Percentiles rank a stretch among this genome's conserved stretches.
Conservation (phyloP, 2,113 vertebrate species). For the Chionodraco myersi region DNA sequence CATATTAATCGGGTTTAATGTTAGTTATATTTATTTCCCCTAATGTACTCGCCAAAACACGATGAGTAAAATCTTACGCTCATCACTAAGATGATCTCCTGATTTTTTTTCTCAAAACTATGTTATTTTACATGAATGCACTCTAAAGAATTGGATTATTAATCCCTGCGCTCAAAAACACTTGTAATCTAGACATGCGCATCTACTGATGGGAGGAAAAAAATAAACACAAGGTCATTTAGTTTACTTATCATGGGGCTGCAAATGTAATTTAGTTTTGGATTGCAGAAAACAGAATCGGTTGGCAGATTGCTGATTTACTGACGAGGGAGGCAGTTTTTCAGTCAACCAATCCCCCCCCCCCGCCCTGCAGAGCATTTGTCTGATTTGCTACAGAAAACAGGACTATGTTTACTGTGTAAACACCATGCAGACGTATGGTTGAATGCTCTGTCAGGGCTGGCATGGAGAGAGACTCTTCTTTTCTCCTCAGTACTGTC, state of each 20-base stretch:
- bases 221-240: constrained; percentile 40
- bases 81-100: constrained; percentile 30
- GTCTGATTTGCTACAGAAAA: constrained; percentile 11
- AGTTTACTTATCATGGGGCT: constrained; percentile 17
- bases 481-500: not conserved
- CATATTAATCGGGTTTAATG: constrained; percentile 29
- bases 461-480: not conserved
- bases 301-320: not conserved
- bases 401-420: constrained; percentile 62
- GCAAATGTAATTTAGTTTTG: not conserved
- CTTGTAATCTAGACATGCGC: constrained; percentile 63
- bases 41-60: constrained; percentile 16
- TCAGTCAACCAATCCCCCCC: not conserved
- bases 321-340: not conserved
- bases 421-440: constrained; percentile 40
- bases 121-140: constrained; percentile 55
- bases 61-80: constrained; percentile 31
- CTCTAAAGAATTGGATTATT: constrained; percentile 74
- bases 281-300: not conserved
- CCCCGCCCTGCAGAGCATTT: constrained; percentile 2
- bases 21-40: constrained; percentile 16
- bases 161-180: constrained; percentile 66
- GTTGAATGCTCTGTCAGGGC: constrained; percentile 1
- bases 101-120: constrained; percentile 36
- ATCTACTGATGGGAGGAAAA: constrained; percentile 47